phyloP scores from a whole-genome alignment of 2,888 invertebrate genomes.

The Mesorhabditis sp. region DNA sequence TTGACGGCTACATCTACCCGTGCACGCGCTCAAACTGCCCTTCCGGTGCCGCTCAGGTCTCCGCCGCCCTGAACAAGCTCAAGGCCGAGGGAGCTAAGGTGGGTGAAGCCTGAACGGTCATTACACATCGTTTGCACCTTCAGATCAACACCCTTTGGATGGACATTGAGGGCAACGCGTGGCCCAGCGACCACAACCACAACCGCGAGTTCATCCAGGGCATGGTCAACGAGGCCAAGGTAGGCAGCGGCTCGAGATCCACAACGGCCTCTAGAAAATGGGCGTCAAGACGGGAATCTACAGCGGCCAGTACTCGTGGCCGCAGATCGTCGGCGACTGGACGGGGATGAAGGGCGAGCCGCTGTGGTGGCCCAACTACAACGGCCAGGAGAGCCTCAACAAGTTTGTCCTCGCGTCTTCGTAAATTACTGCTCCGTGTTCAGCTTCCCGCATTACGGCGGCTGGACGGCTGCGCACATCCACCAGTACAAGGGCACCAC shows the following conservation, averaged over 20 bases:
- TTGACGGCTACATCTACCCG: conserved; percentile 36
- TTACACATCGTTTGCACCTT: not conserved
- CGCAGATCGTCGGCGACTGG: conserved; percentile 38
- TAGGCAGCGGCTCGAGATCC: not conserved
- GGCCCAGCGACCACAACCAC: conserved; percentile 28
- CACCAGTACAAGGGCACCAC: conserved; percentile 31
- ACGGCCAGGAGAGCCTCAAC: conserved; percentile 22
- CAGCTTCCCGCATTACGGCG: conserved; percentile 24
- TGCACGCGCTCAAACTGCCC: conserved; percentile 23
- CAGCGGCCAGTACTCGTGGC: conserved; percentile 39
- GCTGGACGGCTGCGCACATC: conserved; percentile 29
- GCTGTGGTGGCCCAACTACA: conserved; percentile 43
- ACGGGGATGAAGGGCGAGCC: conserved; percentile 20
- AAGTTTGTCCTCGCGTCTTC: not conserved
- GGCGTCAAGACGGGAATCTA: conserved; percentile 33
- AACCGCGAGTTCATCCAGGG: conserved; percentile 33
- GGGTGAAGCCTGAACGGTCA: not conserved
- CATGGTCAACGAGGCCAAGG: conserved; percentile 21
- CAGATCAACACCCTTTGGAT: conserved; percentile 9
- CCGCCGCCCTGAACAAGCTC: conserved; percentile 20
- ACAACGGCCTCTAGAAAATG: conserved; percentile 1
- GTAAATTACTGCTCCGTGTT: not conserved
- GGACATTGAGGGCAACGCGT: conserved; percentile 19
- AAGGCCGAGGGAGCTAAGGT: conserved; percentile 8
- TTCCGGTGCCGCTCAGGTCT: conserved; percentile 19